phyloP scores from a whole-genome alignment of 2,888 invertebrate species.

The Saturnia japonica region DNA sequence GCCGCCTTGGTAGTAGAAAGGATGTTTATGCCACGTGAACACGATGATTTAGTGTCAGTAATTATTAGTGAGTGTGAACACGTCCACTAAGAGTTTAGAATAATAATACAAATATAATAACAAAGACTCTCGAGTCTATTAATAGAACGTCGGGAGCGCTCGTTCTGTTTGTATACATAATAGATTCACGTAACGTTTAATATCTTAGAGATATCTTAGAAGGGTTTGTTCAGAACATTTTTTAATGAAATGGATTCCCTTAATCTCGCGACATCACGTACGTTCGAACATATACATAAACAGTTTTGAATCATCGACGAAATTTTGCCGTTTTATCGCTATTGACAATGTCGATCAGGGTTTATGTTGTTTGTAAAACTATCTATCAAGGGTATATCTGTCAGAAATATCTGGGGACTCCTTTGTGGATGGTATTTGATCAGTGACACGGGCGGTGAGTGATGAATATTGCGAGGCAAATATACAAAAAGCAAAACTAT shows the following conservation, averaged over 20 bases:
- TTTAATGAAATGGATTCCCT: conserved; percentile 23
- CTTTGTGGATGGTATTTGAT: conserved; percentile 78
- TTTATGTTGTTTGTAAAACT: conserved; percentile 65
- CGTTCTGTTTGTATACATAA: conserved; percentile 59
- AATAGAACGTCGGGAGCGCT: conserved; percentile 53
- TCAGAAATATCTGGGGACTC: conserved; percentile 77
- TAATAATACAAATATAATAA: conserved; percentile 76
- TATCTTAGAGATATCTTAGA: conserved; percentile 24
- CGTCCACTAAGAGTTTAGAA: conserved; percentile 72
- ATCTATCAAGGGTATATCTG: conserved; percentile 75
- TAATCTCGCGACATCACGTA: conserved; percentile 20
- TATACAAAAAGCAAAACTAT: conserved; percentile 82
- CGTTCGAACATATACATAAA: not conserved
- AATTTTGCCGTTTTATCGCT: conserved; percentile 13
- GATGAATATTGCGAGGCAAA: conserved; percentile 82
- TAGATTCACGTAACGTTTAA: conserved; percentile 48
- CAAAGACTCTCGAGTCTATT: conserved; percentile 68
- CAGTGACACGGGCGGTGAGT: conserved; percentile 79
- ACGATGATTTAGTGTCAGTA: conserved; percentile 78
- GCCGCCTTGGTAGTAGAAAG: conserved; percentile 52
- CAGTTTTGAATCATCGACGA: conserved; percentile 6
- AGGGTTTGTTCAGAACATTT: conserved; percentile 26
- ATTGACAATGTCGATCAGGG: conserved; percentile 45
- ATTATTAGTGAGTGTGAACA: conserved; percentile 79
- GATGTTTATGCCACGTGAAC: conserved; percentile 77